Evolutionary conservation across 2,113 vertebrate species (phyloP), one percentile per base, ranked within the genome.

Genomic region (Lepus europaeus): DNA sequence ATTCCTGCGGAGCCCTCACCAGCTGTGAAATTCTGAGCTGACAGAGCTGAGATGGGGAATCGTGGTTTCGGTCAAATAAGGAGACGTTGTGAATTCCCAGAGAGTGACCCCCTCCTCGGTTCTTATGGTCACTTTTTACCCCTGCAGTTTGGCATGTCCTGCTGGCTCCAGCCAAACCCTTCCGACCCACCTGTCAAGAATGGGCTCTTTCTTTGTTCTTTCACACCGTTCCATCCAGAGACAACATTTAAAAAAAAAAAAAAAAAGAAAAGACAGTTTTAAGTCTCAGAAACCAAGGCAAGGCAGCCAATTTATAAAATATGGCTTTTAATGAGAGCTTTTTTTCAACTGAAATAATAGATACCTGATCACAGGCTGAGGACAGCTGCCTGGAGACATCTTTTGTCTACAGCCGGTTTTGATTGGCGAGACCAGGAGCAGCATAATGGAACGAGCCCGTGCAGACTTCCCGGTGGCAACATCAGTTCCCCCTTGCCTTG

Each of bases 361-460:
- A 5, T 66, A 29, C 27, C 39, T 36, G 20, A 80, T 96, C 89
- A 81, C 56, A 59, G 36, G 66, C 76, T 77, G 79, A 92, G 88
- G 66, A 96, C 88, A 86, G 61, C 78, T 14, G 20, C 64, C 70
- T 91, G 16, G 93, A 76, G 94, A 74, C 61, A 78, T 93, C 82
- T 89, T 97, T 96, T 92, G 93, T 96, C 70, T 95, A 78, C 89
- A 91, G 82, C 53, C 36, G 9, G 82, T 90, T 97, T 95, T 95
- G 70, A 92, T 95, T 78, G 88, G 82, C 78, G 92, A 83, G 76
- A 83, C 69, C n/a, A 84, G 31, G 39, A 95, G 66, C 76, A 72
- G 89, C 74, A 78, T 87, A 89, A n/a, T 84, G 56, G 83, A 94
- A 5, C 63, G 66, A 33, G 78, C 56, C 82, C 9, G 2, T 7